Conservation (phyloP, 2,888 invertebrate genomes). For the Ormyrus nitidulus region DNA sequence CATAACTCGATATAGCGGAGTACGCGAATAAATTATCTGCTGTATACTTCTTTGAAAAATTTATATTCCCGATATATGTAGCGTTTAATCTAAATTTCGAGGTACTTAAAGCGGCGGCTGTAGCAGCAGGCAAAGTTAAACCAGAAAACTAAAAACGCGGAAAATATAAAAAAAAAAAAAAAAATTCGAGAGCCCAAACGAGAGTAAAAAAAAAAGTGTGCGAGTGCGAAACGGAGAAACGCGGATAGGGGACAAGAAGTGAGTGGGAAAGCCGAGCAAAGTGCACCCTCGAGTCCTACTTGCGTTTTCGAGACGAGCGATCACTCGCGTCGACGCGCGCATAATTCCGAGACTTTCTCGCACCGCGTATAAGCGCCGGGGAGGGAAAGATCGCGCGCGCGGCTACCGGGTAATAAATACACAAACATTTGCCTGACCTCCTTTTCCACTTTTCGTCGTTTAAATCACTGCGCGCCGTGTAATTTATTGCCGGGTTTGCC, state of each 20-base stretch:
- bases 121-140: no score
- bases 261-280: slow-evolving; percentile 9
- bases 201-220: no score
- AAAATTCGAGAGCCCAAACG: no score
- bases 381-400: neutral
- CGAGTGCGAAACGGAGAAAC: slow-evolving; percentile 1
- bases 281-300: slow-evolving; percentile 40
- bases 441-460: slow-evolving; percentile 40
- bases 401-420: slow-evolving; percentile 24
- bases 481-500: slow-evolving; percentile 26
- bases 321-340: slow-evolving; percentile 18
- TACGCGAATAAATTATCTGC: no score
- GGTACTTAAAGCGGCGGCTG: no score
- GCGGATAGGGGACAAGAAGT: no score
- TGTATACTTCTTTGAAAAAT: no score
- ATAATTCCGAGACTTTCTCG: neutral
- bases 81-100: no score
- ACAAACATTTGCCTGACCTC: slow-evolving; percentile 30
- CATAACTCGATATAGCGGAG: no score
- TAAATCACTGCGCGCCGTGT: slow-evolving; percentile 17
- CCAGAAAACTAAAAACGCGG: no score
- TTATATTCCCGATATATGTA: no score
- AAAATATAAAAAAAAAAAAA: no score
- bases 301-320: slow-evolving; percentile 34
- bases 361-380: neutral